phyloP scores from a whole-genome alignment of 2,888 invertebrate genomes.

The Siphlonurus alternatus region DNA sequence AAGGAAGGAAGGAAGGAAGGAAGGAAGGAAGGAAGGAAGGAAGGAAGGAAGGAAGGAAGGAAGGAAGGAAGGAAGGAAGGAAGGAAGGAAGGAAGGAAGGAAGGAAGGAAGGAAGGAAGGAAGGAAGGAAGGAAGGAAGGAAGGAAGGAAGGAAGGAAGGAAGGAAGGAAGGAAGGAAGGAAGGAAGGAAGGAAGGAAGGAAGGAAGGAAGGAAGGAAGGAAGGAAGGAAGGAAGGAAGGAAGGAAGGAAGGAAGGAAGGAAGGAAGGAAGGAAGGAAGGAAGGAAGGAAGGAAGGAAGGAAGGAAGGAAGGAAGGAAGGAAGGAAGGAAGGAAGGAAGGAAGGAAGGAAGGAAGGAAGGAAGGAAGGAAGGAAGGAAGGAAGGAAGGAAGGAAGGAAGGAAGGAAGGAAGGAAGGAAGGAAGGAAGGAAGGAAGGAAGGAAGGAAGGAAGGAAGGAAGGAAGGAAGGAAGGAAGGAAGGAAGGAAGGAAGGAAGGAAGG shows the following conservation, averaged over 20 bases:
- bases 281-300: constrained; percentile 6
- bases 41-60: constrained; percentile 6
- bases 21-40: constrained; percentile 8
- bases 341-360: constrained; percentile 8
- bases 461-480: constrained; percentile 2
- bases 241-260: constrained; percentile 7
- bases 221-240: constrained; percentile 8
- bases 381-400: constrained; percentile 7
- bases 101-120: constrained; percentile 7
- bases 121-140: constrained; percentile 7
- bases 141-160: constrained; percentile 8
- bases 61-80: constrained; percentile 7
- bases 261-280: constrained; percentile 7
- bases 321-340: constrained; percentile 7
- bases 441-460: constrained; percentile 6
- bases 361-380: constrained; percentile 5
- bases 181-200: constrained; percentile 8
- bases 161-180: constrained; percentile 8
- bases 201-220: constrained; percentile 8
- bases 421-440: constrained; percentile 7
- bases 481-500: not conserved
- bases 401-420: constrained; percentile 7
- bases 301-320: constrained; percentile 7
- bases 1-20: constrained; percentile 7
- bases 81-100: constrained; percentile 7